These are phyloP conservation scores for Plecotus auritus DNA, from an alignment of 2,113 vertebrate genomes.

Conservation along the genomic window DNA sequence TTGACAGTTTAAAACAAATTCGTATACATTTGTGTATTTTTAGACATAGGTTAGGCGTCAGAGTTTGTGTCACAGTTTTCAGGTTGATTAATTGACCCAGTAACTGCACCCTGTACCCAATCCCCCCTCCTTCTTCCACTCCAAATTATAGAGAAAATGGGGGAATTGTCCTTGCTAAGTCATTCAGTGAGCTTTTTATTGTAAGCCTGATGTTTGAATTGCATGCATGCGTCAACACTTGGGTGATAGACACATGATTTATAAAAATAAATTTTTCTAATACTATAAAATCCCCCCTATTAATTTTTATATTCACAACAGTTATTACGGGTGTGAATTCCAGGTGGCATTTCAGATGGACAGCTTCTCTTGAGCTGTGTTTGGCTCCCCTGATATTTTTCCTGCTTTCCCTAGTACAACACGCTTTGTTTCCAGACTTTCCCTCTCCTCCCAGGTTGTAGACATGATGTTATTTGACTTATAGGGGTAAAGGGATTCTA, in stretches of 20 bases:
- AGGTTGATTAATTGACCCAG: constrained; percentile 89
- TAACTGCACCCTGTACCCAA: constrained; percentile 74
- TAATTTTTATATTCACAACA: constrained; percentile 76
- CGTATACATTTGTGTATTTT: constrained; percentile 86
- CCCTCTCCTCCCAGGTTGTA: neutral
- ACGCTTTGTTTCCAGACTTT: neutral
- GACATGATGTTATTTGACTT: neutral
- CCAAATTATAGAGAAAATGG: constrained; percentile 80
- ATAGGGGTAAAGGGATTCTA: neutral
- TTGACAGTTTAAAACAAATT: constrained; percentile 84
- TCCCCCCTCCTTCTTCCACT: constrained; percentile 54
- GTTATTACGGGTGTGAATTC: constrained; percentile 72
- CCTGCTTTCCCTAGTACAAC: neutral
- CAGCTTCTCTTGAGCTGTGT: constrained; percentile 58
- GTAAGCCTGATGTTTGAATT: constrained; percentile 72
- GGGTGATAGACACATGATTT: constrained; percentile 72
- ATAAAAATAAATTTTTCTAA: constrained; percentile 79
- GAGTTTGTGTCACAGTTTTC: constrained; percentile 85
- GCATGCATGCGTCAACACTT: constrained; percentile 72
- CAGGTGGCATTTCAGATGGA: constrained; percentile 76
- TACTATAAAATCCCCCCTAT: constrained; percentile 73
- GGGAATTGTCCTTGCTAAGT: constrained; percentile 71
- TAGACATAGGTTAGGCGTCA: constrained; percentile 84
- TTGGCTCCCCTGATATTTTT: neutral
- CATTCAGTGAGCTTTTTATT: constrained; percentile 74